Percentiles rank a stretch among this genome's conserved stretches.
phyloP scores from a whole-genome alignment of 2,797 vertebrate species.

The Spea hammondii region DNA sequence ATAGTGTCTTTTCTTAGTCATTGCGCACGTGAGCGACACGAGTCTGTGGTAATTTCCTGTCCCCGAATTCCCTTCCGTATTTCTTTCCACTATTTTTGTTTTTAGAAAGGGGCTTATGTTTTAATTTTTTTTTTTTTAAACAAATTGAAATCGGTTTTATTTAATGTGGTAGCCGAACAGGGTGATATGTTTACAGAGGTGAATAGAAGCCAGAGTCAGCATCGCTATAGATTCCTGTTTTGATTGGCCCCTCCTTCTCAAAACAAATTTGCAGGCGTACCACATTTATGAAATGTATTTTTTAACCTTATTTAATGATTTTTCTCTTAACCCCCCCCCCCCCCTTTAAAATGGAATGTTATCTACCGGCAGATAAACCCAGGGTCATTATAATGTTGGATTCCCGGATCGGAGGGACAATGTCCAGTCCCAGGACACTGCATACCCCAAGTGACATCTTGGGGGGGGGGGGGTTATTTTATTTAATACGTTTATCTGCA shows the following conservation, averaged over 20 bases:
- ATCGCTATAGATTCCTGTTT: too few species aligned
- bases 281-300: too few species aligned
- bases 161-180: slow-evolving; percentile 27
- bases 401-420: too few species aligned
- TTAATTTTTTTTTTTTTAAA: slow-evolving; percentile 8
- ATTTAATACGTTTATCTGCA: neutral
- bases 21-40: neutral
- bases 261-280: too few species aligned
- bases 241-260: too few species aligned
- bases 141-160: slow-evolving; percentile 6
- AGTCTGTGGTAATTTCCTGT: neutral
- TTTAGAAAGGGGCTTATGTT: slow-evolving; percentile 10
- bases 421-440: too few species aligned
- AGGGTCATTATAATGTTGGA: neutral
- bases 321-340: too few species aligned
- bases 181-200: neutral
- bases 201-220: neutral
- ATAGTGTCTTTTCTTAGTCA: neutral
- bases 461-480: neutral
- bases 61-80: neutral
- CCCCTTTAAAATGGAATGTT: neutral
- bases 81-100: slow-evolving; percentile 18
- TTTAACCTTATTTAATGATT: neutral
- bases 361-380: neutral
- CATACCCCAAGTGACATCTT: too few species aligned